Base-by-base conservation (phyloP, 2,888 invertebrate genomes). In the Caenorhabditis zanzibari region DNA sequence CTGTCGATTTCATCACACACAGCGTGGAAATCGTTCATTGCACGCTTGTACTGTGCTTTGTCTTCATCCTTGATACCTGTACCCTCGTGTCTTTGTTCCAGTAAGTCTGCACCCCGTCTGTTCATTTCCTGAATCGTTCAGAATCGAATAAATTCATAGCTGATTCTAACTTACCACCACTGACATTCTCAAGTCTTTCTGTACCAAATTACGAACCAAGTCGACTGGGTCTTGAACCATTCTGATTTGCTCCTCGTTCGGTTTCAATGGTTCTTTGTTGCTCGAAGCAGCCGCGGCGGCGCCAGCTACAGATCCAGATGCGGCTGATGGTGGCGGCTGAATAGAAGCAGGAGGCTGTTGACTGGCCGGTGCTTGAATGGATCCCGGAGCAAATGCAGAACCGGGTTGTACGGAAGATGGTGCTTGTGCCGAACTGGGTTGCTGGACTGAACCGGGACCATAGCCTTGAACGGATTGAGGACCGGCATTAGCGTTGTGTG, bases 171-270 rank as follows among this genome's bases (percentile, higher is more conserved):
- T 66, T 19, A 82, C 82, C 68, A 81, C 54, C 10, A 84, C 24
- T 3, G 47, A 24, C 9, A 66, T 61, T 26, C 84, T 66, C 38
- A 84, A 22, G 61, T 84, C 84, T n/a, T 68, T 74, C 9, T 56
- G 41, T 16, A 84, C 69, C 49, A 84, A 47, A 41, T 66, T 72
- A 14, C 84, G 41, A 1, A 73, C 54, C 19, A 84, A 54, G 10
- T 66, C 72, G 7, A 76, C 76, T 10, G 84, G 84, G 63, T 84
- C 84, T 19, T 81, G 81, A 0, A 84, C 84, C 76, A 76, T 58
- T 68, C 81, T 58, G 5, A 81, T 66, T 35, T 84, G 81, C 44
- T 84, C 83, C 24, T 79, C 75, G 3, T 72, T 83, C 44, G 83
- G 79, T 32, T 63, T 73, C 41, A 61, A 47, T 28, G 82, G 82